These are phyloP conservation scores for Arizona elegans DNA, from an alignment of 2,113 vertebrate species.

Conservation along the genomic window DNA sequence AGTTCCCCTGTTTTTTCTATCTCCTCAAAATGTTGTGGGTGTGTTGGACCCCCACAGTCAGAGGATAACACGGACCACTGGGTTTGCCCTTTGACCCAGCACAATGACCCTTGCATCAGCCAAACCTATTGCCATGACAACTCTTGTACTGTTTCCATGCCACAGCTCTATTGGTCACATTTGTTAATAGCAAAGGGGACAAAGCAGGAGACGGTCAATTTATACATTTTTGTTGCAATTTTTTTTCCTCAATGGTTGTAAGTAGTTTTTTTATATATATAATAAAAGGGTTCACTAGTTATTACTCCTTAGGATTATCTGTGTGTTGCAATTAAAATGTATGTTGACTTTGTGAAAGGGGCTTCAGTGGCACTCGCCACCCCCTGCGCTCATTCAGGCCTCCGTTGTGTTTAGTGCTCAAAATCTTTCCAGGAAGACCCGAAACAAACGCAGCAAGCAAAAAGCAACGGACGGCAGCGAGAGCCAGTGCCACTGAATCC, in stretches of 20 bases:
- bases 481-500: constrained; percentile 88
- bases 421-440: constrained; percentile 55
- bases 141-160: constrained; percentile 82
- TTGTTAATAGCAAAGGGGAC: constrained; percentile 79
- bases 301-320: constrained; percentile 83
- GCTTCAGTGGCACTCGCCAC: constrained; percentile 80
- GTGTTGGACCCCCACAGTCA: constrained; percentile 75
- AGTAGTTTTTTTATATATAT: constrained; percentile 75
- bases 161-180: constrained; percentile 80
- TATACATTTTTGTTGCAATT: constrained; percentile 70
- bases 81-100: constrained; percentile 80
- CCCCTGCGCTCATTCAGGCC: constrained; percentile 60
- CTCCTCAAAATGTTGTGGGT: constrained; percentile 74
- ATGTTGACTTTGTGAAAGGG: constrained; percentile 82
- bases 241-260: constrained; percentile 78
- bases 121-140: constrained; percentile 83
- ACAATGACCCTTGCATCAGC: constrained; percentile 82
- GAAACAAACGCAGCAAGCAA: not conserved
- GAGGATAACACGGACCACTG: constrained; percentile 74
- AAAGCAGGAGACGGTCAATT: constrained; percentile 84
- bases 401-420: constrained; percentile 67
- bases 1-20: constrained; percentile 70
- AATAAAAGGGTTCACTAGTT: constrained; percentile 84
- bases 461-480: constrained; percentile 71
- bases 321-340: constrained; percentile 85